Percentiles rank a stretch among this genome's conserved stretches.
Evolutionary conservation across 2,888 invertebrate species (phyloP).

Genomic region (Rhyacophila evoluta): DNA sequence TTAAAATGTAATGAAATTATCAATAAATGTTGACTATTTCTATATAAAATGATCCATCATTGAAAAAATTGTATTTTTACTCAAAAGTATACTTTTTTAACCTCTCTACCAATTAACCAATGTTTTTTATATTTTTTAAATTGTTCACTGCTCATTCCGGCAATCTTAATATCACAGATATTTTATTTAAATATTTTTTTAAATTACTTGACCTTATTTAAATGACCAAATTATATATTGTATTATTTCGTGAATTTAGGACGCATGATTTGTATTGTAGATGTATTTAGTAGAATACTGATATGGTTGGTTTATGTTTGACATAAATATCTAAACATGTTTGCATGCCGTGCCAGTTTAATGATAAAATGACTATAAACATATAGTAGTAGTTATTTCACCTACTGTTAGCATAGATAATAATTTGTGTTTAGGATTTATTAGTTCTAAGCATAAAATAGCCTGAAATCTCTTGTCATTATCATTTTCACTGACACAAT

Average conservation of each 20-base stretch:
- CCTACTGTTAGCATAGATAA: slow-evolving; percentile 29
- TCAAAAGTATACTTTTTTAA: too few species aligned
- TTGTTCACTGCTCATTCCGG: too few species aligned
- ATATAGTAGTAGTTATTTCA: slow-evolving; percentile 22
- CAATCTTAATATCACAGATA: too few species aligned
- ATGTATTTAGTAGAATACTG: background rate
- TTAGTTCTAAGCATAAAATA: slow-evolving; percentile 42
- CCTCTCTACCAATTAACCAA: too few species aligned
- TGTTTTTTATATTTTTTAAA: too few species aligned
- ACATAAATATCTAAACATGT: slow-evolving; percentile 30
- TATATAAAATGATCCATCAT: slow-evolving; percentile 1
- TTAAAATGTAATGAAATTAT: too few species aligned
- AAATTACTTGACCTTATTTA: too few species aligned
- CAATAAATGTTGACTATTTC: background rate
- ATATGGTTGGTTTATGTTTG: background rate
- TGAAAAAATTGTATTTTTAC: background rate
- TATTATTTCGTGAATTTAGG: slow-evolving; percentile 15
- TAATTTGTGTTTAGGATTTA: slow-evolving; percentile 36
- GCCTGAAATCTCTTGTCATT: slow-evolving; percentile 42
- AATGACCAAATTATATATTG: background rate
- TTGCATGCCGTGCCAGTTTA: slow-evolving; percentile 47
- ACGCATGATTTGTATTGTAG: slow-evolving; percentile 10
- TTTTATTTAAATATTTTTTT: too few species aligned
- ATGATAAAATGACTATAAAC: slow-evolving; percentile 26
- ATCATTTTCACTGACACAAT: slow-evolving; percentile 37